Evolutionary conservation across 2,888 invertebrate genomes (phyloP), one percentile per base, ranked within the genome.

Genomic region (Drosophila birchii): DNA sequence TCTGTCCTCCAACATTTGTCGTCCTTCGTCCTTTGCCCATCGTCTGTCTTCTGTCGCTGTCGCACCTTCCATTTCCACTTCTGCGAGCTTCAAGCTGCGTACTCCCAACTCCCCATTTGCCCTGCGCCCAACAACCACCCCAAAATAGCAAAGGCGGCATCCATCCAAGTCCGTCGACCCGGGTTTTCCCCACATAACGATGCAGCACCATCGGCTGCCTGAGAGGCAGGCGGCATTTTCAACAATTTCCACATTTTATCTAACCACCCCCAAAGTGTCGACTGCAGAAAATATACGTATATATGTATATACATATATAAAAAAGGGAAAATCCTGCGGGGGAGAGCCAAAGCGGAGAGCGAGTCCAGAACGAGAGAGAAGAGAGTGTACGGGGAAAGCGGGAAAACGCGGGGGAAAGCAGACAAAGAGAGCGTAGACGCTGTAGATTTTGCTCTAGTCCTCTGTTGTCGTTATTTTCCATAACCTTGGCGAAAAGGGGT

Each of bases 191-290:
- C 78, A 81, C 90, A 89, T 88, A 83, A 79, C 86, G 86, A 89
- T 86, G 88, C 84, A 86, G 86, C 77, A 76, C 47, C 60, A 61
- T 43, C 60, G 60, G 55, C 67, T 66, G 64, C 67, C 64, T 34
- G 64, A 54, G 32, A 51, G 59, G 68, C 72, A 47, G 57, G 67
- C 80, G 76, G 77, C 82, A 85, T 76, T 85, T 85, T 89, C 89
- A 89, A 89, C 85, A 89, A 89, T 85, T 89, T 89, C 78, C 90
- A 88, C 90, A 89, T 82, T 89, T 88, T 81, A 88, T 78, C 86
- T 79, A 89, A 75, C 83, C 90, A 86, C 75, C 88, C 90, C 87
- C 90, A 78, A 82, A 82, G 90, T 89, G 87, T 82, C 78, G 80
- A 76, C 86, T 79, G 80, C 79, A 76, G 77, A 78, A 74, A 38